Percentiles rank a stretch among this genome's conserved stretches.
Evolutionary conservation across 2,797 vertebrate species (phyloP).

Genomic region (Notamacropus eugenii): DNA sequence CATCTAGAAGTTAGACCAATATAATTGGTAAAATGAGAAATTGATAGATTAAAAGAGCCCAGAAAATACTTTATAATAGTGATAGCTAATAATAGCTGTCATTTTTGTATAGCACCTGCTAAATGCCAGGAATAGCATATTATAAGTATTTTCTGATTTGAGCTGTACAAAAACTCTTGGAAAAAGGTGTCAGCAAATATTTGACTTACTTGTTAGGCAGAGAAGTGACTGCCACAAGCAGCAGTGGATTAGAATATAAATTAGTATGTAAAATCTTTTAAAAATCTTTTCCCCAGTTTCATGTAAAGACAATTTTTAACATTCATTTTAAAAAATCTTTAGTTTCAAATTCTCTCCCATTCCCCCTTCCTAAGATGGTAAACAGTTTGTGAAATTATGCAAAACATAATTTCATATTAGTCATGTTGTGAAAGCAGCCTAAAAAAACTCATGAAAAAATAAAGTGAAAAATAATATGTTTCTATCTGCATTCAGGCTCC

Average conservation of each 20-base stretch:
- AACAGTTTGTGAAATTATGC: not conserved
- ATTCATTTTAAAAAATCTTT: not conserved
- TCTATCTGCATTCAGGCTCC: too few relatives aligned
- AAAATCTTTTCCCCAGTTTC: not conserved
- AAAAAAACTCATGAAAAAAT: too few relatives aligned
- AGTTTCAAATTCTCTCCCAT: not conserved
- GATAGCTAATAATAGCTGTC: not conserved
- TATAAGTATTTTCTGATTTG: not conserved
- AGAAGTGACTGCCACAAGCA: not conserved
- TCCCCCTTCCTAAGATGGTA: not conserved
- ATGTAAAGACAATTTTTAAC: not conserved
- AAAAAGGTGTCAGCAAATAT: not conserved
- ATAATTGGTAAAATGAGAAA: not conserved
- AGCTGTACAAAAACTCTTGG: not conserved
- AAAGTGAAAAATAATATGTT: too few relatives aligned
- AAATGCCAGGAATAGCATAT: not conserved
- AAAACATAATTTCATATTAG: too few relatives aligned
- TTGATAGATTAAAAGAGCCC: not conserved
- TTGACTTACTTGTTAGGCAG: not conserved
- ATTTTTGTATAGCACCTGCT: not conserved
- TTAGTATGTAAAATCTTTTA: not conserved
- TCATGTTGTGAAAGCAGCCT: too few relatives aligned
- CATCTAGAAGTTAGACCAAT: not conserved
- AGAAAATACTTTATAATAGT: not conserved
- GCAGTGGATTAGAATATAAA: not conserved